Evolutionary conservation across 2,113 vertebrate species (phyloP), one percentile per base, ranked within the genome.

Genomic region (Periophthalmus modestus): DNA sequence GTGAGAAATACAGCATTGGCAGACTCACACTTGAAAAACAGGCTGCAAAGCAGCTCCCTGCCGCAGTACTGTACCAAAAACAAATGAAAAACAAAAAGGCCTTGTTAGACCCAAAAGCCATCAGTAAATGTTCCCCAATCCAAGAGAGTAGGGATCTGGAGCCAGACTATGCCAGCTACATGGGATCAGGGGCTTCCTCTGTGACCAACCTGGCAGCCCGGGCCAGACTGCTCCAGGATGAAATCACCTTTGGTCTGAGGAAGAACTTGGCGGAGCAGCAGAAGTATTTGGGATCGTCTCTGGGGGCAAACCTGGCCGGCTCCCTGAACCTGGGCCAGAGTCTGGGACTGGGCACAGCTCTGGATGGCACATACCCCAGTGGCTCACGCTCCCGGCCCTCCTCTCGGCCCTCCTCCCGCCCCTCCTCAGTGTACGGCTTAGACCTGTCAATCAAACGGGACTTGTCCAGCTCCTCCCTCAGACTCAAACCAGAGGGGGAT

Each of bases 211-310:
- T 98, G 79, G 94, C 96, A 80, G 93, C 96, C 59, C 95, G 97
- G 78, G 97, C 97, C 81, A 95, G 96, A 77, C 92, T 98, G 75
- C 95, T 99, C 84, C 98, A 99, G 89, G 97, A 98, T 90, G 97
- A 98, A 81, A 96, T 99, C 75, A 97, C 97, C 52, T 99, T 97
- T 94, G 96, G 98, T 62, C 93, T 99, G 63, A 93, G 97, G 70
- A 99, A 98, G 92, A 99, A 99, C 72, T 95, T 99, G 82, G 95
- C 94, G 57, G 98, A 99, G 80, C 98, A 99, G 73, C 98, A 99
- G 74, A 99, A 99, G 83, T 98, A 96, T 83, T 92, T 97, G 78
- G 95, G 95, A 10, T 93, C 95, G 58, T 92, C 95, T 1, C 77
- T 96, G 21, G 94, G 92, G 19, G 91, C 94, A 75, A 96, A 94